Base-by-base conservation (phyloP, 2,888 invertebrate genomes). In the Parnassius glacialis region DNA sequence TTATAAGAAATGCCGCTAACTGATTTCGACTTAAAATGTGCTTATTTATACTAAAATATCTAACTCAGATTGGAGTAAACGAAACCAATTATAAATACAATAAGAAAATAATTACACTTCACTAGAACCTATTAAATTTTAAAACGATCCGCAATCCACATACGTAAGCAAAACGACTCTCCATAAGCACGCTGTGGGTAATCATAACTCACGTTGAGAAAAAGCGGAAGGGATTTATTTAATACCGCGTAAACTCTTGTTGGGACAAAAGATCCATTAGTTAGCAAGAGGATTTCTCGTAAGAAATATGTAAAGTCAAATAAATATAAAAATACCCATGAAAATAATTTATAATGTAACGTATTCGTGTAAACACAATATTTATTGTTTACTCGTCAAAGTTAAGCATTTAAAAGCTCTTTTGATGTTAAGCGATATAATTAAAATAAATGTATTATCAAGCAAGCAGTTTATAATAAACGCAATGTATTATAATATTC, bases 221-320 rank as follows among this genome's bases (percentile, higher is more conserved):
- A 57, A 62, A 58, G 57, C 54, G 58, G 58, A 62, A 62, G 54
- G 62, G 62, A 62, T 62, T 62, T 62, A 62, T 62, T 62, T 62
- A 62, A 62, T 62, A 62, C 58, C 62, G 44, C 57, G 62, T 62
- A 62, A 62, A 62, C 51, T 62, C 58, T 58, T 55, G 62, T 57
- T 41, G 51, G 62, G 62, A 62, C 62, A 62, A 62, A 62, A 62
- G 62, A 58, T 58, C 62, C 58, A 62, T 62, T 62, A 59, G 62
- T 62, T 59, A 62, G 59, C 58, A 34, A 54, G 44, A 58, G 62
- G 58, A 62, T 62, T 62, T 62, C 62, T 58, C 58, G 58, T 51
- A 43, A 34, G 53, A 44, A 20, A 34, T 45, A 50, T 54, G 50
- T 62, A 58, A 54, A 62, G 58, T 54, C 58, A 54, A 62, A 58